Evolutionary conservation across 2,113 vertebrate genomes (phyloP).

Genomic region (Halichoerus grypus): DNA sequence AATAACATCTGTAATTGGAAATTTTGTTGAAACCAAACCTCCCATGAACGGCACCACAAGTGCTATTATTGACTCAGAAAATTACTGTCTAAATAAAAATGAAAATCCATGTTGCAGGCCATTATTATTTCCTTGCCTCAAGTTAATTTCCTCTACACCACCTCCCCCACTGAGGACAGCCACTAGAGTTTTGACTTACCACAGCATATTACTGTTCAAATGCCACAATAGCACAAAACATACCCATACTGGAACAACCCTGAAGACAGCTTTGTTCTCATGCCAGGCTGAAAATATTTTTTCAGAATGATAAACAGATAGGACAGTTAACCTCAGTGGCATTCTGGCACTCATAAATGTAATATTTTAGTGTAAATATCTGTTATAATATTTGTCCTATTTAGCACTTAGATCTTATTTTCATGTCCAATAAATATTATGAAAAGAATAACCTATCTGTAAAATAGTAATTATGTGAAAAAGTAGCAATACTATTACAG

Average conservation of each 20-base stretch:
- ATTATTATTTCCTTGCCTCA: slow-evolving; percentile 71
- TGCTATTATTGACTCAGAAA: slow-evolving; percentile 66
- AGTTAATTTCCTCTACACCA: slow-evolving; percentile 72
- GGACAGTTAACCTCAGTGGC: not conserved
- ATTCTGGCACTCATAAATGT: not conserved
- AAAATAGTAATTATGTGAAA: slow-evolving; percentile 6
- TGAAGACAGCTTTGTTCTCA: slow-evolving; percentile 3
- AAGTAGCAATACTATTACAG: not conserved
- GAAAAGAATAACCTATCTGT: not conserved
- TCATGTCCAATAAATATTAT: not conserved
- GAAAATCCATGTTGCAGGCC: slow-evolving; percentile 60
- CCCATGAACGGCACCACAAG: slow-evolving; percentile 37
- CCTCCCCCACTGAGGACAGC: slow-evolving; percentile 54
- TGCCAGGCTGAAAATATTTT: slow-evolving; percentile 7
- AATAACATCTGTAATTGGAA: slow-evolving; percentile 70
- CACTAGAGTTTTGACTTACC: not conserved
- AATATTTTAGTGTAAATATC: slow-evolving; percentile 6
- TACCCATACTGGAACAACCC: not conserved
- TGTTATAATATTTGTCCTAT: not conserved
- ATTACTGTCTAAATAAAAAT: slow-evolving; percentile 72
- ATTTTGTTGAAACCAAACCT: slow-evolving; percentile 68
- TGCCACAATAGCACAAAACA: not conserved
- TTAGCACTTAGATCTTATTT: not conserved
- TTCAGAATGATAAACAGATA: slow-evolving; percentile 3
- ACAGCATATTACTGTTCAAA: not conserved